Evolutionary conservation across 2,888 invertebrate species (phyloP).

Genomic region (Brassicogethes aeneus): DNA sequence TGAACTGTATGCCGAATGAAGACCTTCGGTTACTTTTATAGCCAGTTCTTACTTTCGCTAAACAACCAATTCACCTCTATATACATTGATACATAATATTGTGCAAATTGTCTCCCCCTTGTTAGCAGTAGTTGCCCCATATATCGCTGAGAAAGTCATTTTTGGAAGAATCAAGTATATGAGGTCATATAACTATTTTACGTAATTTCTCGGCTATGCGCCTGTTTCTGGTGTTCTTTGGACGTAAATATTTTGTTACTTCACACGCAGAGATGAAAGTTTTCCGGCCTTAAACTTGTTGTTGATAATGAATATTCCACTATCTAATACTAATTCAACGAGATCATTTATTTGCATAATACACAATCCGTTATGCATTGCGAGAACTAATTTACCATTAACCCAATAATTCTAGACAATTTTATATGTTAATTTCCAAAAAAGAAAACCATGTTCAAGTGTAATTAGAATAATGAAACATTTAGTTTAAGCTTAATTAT

Average conservation of each 20-base stretch:
- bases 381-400: no score
- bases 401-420: no score
- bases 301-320: conserved; percentile 5
- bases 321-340: no score
- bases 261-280: background rate
- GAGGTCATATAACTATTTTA: conserved; percentile 6
- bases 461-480: no score
- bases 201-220: background rate
- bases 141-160: conserved; percentile 34
- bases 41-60: conserved; percentile 48
- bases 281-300: conserved; percentile 26
- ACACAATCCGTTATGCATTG: no score
- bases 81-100: conserved; percentile 26
- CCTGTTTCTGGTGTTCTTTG: background rate
- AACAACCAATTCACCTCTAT: conserved; percentile 32
- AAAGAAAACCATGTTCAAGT: no score
- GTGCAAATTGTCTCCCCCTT: conserved; percentile 33
- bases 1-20: conserved; percentile 50
- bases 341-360: no score
- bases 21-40: conserved; percentile 48
- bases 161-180: conserved; percentile 16
- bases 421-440: no score
- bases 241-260: background rate
- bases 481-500: no score
- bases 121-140: conserved; percentile 1